Conservation (phyloP, 2,888 invertebrate species). For the Lordiphosa andalusiaca region DNA sequence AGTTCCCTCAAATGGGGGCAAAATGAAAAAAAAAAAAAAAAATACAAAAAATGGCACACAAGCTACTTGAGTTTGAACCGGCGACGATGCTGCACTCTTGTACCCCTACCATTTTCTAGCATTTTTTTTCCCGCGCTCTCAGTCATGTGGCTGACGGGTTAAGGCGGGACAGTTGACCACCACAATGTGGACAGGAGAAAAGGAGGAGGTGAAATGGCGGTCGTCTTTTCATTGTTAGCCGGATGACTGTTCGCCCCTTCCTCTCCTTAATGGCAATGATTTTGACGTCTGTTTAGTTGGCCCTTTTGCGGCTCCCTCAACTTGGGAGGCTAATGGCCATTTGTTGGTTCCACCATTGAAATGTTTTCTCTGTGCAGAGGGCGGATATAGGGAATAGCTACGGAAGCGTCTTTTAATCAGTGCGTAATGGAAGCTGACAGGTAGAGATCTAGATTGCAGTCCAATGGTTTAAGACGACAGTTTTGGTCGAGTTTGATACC, state of each 20-base stretch:
- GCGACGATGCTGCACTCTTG: conserved; percentile 31
- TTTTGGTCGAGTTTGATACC: not conserved
- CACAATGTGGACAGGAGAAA: conserved; percentile 26
- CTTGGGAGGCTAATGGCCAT: conserved; percentile 54
- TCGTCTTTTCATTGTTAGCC: conserved; percentile 52
- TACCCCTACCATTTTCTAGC: conserved; percentile 14
- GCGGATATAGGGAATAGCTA: conserved; percentile 19
- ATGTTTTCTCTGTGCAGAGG: conserved; percentile 20
- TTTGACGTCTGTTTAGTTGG: conserved; percentile 77
- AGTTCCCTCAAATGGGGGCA: conserved; percentile 40
- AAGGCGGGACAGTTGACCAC: conserved; percentile 72
- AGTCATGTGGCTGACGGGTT: conserved; percentile 69
- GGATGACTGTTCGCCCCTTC: conserved; percentile 21
- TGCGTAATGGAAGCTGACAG: conserved; percentile 54
- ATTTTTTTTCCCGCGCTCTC: conserved; percentile 46
- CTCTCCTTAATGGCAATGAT: conserved; percentile 74
- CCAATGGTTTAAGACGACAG: conserved; percentile 6
- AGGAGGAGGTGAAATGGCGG: conserved; percentile 14
- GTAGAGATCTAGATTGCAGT: conserved; percentile 1
- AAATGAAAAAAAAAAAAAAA: conserved; percentile 68
- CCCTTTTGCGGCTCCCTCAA: conserved; percentile 18
- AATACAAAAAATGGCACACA: conserved; percentile 66
- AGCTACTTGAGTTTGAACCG: conserved; percentile 63
- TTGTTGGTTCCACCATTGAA: conserved; percentile 27
- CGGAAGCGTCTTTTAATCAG: conserved; percentile 66